Evolutionary conservation across 92 coral and sea anemone species (phyloP).

Genomic region (Scolanthus callimorphus): DNA sequence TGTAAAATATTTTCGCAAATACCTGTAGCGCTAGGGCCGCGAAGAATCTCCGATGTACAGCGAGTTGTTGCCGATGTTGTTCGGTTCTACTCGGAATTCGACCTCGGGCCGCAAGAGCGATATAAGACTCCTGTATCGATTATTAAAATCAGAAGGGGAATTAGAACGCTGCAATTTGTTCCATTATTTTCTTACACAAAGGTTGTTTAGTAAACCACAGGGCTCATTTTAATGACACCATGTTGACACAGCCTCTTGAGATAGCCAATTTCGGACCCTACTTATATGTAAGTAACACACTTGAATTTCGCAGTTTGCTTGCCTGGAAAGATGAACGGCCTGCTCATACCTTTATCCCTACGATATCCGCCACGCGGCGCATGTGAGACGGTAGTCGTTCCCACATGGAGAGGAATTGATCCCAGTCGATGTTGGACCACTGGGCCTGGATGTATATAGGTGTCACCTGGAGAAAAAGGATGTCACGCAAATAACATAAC

Average conservation of each 20-base stretch:
- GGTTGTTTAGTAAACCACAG: too few species aligned
- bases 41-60: conserved; percentile 92
- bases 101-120: conserved; percentile 86
- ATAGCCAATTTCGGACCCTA: too few species aligned
- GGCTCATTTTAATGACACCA: too few species aligned
- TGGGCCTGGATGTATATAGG: conserved; percentile 93
- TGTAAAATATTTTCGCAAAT: too few species aligned
- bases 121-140: conserved; percentile 77
- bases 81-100: conserved; percentile 87
- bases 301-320: too few species aligned
- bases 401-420: conserved; percentile 92
- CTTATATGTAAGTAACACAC: too few species aligned
- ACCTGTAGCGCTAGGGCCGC: conserved; percentile 88
- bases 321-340: too few species aligned
- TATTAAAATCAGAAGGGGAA: too few species aligned
- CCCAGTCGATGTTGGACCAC: conserved; percentile 98
- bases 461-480: conserved; percentile 57
- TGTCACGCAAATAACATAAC: background rate
- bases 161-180: too few species aligned
- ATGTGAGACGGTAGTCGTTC: conserved; percentile 95
- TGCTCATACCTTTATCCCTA: conserved; percentile 90
- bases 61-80: conserved; percentile 77
- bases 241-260: too few species aligned
- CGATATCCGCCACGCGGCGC: conserved; percentile 95
- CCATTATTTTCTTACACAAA: too few species aligned